Base-by-base conservation (phyloP, 1,140 invertebrate genomes). In the Argopecten irradians region DNA sequence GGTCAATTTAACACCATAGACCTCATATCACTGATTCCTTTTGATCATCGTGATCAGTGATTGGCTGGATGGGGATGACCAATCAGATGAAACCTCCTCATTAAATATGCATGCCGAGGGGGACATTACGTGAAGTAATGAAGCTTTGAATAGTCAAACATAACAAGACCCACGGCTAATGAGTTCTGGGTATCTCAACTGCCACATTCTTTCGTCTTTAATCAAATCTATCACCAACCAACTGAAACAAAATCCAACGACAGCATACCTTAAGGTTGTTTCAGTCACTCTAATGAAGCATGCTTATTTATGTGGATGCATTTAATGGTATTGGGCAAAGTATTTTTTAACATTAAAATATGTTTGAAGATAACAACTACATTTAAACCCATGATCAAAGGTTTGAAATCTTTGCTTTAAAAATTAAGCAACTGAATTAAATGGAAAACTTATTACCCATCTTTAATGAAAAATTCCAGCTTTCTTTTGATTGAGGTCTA, bases 1-100 rank as follows among this genome's bases (percentile, higher is more conserved):
- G 55, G 55, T 71, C 55, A 71, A 71, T 71, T 71, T 71, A 71
- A 71, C 55, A 71, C n/a, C 55, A n/a, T 71, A 71, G 16, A 1
- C 55, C 55, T 39, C 22, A 71, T 71, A 71, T 71, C 55, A 71
- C 55, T n/a, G 8, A 71, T 71, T 71, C 55, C 55, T 71, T 71
- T 71, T 71, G 55, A 71, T 71, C 55, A 71, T 71, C 55, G 2
- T 22, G 55, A 71, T 71, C 55, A 71, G 55, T 71, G 55, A 71
- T 71, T 71, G 55, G 55, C 55, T 71, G 55, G 55, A 71, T 71
- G 55, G 55, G 55, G 55, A 71, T 71, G 55, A 71, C 55, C 55
- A 71, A 71, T 71, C 55, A 71, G 55, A 71, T n/a, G 55, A 71
- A 71, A 28, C 55, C 55, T 28, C n/a, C 55, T 71, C 55, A 71